Evolutionary conservation across 2,113 vertebrate species (phyloP), one percentile per base, ranked within the genome.

Genomic region (Gnathonemus longibarbis): DNA sequence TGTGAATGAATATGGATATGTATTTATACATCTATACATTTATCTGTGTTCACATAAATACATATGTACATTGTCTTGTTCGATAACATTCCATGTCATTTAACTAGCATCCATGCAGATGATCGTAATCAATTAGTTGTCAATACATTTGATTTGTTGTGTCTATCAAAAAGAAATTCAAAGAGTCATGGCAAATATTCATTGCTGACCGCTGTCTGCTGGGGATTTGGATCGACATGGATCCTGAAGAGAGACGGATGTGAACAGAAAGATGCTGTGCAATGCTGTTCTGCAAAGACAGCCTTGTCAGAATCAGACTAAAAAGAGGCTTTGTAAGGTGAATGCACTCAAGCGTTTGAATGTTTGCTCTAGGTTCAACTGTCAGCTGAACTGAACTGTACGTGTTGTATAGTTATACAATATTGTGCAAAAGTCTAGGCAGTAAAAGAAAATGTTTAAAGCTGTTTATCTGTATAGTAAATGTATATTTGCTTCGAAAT

Each of bases 1-100:
- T 86, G 27, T 70, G 53, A n/a, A 39, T 52, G n/a, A n/a, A 31
- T 21, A 21, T 87, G 56, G 49, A 4, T 27, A 6, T 90, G 56
- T 35, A 48, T 21, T 4, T 39, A 56, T 56, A 21, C 19, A 21
- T 56, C 53, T 56, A n/a, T 53, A 21, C 19, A 48, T 88, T 52
- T 87, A 49, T 52, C 31, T 86, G 45, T 87, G 42, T 86, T 85
- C 90, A 88, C 42, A 87, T 66, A 35, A 58, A 80, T 45, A 52
- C n/a, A 35, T 80, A 70, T 39, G 24, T 39, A 42, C 31, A 42
- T 80, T 15, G 35, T 80, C 31, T 42, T 42, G 74, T 42, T 42
- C 74, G 2, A 39, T 19, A 80, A 19, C 74, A 42, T 80, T 80
- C 74, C 74, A 80, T 19, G 35, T 42, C 6, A 80, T 39, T 80